Percentiles rank a stretch among this genome's conserved stretches.
These are phyloP conservation scores for Hyles vespertilio DNA, from an alignment of 1,140 invertebrate genomes.

Conservation along the genomic window DNA sequence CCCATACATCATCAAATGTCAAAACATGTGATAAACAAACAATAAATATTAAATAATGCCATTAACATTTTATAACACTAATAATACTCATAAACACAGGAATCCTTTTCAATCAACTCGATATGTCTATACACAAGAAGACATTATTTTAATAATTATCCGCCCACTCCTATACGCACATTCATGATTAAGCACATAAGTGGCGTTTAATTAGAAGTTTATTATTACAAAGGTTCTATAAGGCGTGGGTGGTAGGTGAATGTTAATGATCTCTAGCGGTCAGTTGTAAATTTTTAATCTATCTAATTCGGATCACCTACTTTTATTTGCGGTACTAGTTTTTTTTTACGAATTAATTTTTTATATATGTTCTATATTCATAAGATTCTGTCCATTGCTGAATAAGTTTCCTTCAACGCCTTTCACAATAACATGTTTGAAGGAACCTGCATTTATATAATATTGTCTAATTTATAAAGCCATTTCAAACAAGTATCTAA, in stretches of 20 bases:
- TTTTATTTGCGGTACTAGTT: too few species aligned
- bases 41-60: too few species aligned
- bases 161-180: conserved; percentile 27
- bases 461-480: too few species aligned
- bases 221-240: conserved; percentile 20
- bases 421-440: too few species aligned
- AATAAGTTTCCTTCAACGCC: too few species aligned
- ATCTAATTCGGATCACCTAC: neutral
- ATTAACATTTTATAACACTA: neutral
- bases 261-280: neutral
- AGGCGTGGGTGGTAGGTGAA: conserved; percentile 3
- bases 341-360: too few species aligned
- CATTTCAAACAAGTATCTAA: too few species aligned
- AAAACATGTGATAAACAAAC: too few species aligned
- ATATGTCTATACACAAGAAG: conserved; percentile 8
- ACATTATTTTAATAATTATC: conserved; percentile 5
- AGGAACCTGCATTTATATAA: too few species aligned
- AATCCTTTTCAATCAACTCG: conserved; percentile 8
- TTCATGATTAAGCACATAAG: conserved; percentile 33
- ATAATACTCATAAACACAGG: neutral
- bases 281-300: neutral
- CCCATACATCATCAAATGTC: too few species aligned
- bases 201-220: conserved; percentile 24
- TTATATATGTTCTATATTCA: too few species aligned
- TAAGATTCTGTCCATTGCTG: too few species aligned